Conservation (phyloP, 2,113 vertebrate genomes). For the Uropsilus gracilis region DNA sequence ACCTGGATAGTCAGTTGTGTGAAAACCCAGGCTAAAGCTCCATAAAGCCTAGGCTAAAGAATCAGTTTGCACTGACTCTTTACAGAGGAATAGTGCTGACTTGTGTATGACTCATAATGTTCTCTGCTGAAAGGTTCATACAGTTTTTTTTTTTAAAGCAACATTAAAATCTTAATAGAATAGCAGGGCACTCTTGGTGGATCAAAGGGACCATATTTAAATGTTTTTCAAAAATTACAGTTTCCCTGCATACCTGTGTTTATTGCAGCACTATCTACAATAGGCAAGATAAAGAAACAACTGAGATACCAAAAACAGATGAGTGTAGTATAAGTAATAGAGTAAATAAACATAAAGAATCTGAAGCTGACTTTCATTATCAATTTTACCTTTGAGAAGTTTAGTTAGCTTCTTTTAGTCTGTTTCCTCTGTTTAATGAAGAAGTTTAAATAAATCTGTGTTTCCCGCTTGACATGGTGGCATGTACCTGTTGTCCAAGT, state of each 20-base stretch:
- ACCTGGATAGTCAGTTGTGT: not conserved
- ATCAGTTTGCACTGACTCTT: constrained; percentile 11
- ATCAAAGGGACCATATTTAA: not conserved
- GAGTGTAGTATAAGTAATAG: too few species aligned
- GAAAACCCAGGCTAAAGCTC: not conserved
- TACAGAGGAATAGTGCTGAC: not conserved
- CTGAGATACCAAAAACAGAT: too few species aligned
- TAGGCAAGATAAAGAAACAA: too few species aligned
- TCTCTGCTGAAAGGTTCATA: constrained; percentile 14
- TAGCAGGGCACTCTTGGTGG: not conserved
- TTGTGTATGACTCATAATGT: not conserved
- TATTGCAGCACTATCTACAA: too few species aligned
- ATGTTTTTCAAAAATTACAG: not conserved
- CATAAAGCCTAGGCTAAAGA: not conserved
- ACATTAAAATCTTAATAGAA: constrained; percentile 33
- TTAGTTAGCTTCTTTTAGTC: not conserved
- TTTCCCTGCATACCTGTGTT: too few species aligned
- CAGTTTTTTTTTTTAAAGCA: not conserved
- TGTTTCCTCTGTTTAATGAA: constrained; percentile 16
- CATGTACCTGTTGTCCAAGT: too few species aligned
- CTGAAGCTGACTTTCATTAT: not conserved
- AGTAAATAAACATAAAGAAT: not conserved
- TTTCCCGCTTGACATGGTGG: too few species aligned
- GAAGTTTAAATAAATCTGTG: not conserved
- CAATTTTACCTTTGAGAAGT: constrained; percentile 5